Conservation (phyloP, 2,797 vertebrate genomes). For the Falco columbarius region DNA sequence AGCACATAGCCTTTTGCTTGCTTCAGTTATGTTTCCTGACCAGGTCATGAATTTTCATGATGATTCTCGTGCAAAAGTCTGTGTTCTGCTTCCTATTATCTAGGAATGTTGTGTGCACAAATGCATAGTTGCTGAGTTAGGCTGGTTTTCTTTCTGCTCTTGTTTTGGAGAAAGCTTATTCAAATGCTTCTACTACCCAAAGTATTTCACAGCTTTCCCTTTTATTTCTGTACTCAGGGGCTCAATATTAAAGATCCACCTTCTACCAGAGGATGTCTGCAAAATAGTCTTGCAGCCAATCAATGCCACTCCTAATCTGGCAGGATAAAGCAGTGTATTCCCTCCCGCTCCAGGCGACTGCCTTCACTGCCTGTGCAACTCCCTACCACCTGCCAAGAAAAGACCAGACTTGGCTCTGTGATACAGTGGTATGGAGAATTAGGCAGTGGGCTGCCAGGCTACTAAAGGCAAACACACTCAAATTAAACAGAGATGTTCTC, state of each 20-base stretch:
- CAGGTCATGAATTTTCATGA: conserved; percentile 1
- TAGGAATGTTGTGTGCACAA: neutral
- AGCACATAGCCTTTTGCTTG: neutral
- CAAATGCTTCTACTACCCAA: neutral
- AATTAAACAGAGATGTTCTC: neutral
- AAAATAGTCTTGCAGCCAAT: neutral
- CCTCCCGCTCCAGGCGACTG: neutral
- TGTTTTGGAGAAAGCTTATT: neutral
- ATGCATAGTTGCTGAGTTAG: neutral
- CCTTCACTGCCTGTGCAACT: neutral
- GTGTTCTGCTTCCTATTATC: neutral
- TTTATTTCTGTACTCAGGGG: neutral
- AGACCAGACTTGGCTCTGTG: neutral
- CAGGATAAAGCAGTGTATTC: neutral
- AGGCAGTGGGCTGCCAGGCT: neutral
- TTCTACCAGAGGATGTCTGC: neutral
- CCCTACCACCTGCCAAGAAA: neutral
- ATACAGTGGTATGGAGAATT: neutral
- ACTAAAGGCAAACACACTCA: neutral
- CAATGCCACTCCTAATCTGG: neutral
- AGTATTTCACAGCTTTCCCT: neutral
- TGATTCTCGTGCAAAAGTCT: neutral
- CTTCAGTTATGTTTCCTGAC: neutral
- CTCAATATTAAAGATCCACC: neutral
- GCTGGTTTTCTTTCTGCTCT: neutral